Evolutionary conservation across 2,113 vertebrate species (phyloP), one percentile per base, ranked within the genome.

Genomic region (Lophius piscatorius): DNA sequence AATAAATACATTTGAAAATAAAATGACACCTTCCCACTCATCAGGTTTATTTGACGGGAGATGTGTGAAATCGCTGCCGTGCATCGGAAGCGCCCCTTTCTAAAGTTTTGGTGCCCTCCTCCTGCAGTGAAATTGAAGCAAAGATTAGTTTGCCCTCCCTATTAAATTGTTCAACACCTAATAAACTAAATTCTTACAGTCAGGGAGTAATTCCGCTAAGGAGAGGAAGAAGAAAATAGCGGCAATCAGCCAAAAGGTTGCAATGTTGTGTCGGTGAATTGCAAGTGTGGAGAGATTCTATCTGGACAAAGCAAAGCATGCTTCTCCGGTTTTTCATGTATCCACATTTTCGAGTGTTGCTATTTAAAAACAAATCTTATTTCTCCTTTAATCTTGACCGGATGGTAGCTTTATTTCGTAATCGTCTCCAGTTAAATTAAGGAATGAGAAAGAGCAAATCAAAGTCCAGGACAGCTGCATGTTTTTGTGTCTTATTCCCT

Each of bases 1-100:
- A 87, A 89, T 86, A 87, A 80, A 85, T 87, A 81, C 69, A 86
- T 82, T 62, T 73, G 73, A 76, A 84, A 87, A 81, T 77, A 81
- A 86, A 84, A 84, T 75, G 74, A 51, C 72, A 73, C 42, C 59
- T 70, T 68, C 82, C 84, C 60, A 86, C 78, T 18, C 57, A 14
- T 66, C 66, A 67, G 46, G 40, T 31, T 62, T 62, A 46, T 55
- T 78, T 20, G 21, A 76, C 64, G 60, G 65, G 51, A 65, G 45
- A 73, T 58, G 49, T 55, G 64, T 52, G 41, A 28, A 71, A 75
- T 71, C 16, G 28, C 47, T 75, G 48, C 18, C 18, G 58, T 29
- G 64, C 41, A 79, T 65, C 35, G 42, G 56, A 78, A 69, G 59
- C 59, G 57, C 13, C 17, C 17, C 49, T 31, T 70, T 70, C 29